A percentile compares a stretch with the other conserved stretches of the same genome.
phyloP scores from a whole-genome alignment of 2,113 vertebrate species.

The Leptosomus discolor region DNA sequence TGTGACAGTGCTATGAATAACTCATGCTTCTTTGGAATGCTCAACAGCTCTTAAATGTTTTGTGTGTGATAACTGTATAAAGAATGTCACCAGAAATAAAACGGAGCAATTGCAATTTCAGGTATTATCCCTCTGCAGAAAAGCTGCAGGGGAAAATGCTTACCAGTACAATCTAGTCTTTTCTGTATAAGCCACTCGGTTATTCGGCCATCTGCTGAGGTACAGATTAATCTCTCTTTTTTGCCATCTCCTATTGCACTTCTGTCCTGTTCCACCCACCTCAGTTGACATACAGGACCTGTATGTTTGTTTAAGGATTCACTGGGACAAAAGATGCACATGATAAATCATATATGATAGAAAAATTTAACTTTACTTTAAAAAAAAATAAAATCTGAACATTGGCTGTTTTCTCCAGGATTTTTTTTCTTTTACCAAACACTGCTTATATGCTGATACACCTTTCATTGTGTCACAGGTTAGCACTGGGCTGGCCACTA shows the following conservation, averaged over 20 bases:
- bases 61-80: not conserved
- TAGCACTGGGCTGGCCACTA: too few relatives aligned
- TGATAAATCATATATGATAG: not conserved
- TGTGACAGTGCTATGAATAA: not conserved
- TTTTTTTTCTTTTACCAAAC: not conserved
- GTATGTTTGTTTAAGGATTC: conserved; percentile 79
- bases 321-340: conserved; percentile 51
- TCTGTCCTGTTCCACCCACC: conserved; percentile 80
- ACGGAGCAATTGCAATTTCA: not conserved
- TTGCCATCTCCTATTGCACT: conserved; percentile 71
- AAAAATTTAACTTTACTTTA: not conserved
- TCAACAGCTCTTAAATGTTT: not conserved
- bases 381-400: not conserved
- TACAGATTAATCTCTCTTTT: conserved; percentile 80
- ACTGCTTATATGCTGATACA: not conserved
- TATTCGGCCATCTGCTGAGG: conserved; percentile 85
- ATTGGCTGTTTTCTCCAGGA: not conserved
- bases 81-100: not conserved
- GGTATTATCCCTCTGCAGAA: not conserved
- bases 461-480: too few relatives aligned
- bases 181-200: conserved; percentile 83
- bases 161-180: conserved; percentile 83
- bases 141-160: not conserved
- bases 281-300: conserved; percentile 86
- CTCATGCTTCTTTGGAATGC: not conserved